Evolutionary conservation across 2,113 vertebrate species (phyloP), one percentile per base, ranked within the genome.

Genomic region (Acrocephalus kingi): DNA sequence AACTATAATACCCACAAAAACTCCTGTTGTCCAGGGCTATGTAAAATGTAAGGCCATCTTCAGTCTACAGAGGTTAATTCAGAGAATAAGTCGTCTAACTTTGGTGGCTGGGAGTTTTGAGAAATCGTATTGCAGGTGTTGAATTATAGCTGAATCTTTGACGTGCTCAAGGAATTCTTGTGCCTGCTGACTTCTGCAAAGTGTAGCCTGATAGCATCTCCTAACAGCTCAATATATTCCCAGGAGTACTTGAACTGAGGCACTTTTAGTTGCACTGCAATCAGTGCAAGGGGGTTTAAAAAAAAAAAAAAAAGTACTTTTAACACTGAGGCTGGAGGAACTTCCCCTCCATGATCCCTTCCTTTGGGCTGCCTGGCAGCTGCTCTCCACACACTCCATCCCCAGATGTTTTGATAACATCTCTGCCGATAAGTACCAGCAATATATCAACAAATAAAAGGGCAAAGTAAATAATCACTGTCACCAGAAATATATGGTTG

Each of bases 381-480:
- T 56, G 46, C 66, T 83, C 63, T 83, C 33, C 48, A 49, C 41
- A 5, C 22, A 21, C 80, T 68, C 49, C 66, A 48, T 90, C 45
- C 61, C 83, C 86, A 95, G 96, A 84, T 93, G 80, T 93, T 96
- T 93, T 87, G 88, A 90, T 96, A 95, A 56, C 56, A 93, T 95
- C 88, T 84, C 27, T 87, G 56, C 64, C 91, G 81, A 75, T 91
- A 95, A 90, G 30, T 91, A 31, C 62, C 56, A 85, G 64, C 56
- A 66, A 68, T 90, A 78, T 58, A 93, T 94, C 95, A 93, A 74
- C 43, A 88, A 93, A 93, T 90, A 74, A 91, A 97, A 94, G 93
- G 68, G 58, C 71, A 75, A 86, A 86, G 75, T 90, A 89, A 97
- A 97, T 97, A 97, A 96, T 97, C 96, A 59, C 95, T 94, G 82